Evolutionary conservation across 2,888 invertebrate species (phyloP).

Genomic region (Oxytorus armatus): DNA sequence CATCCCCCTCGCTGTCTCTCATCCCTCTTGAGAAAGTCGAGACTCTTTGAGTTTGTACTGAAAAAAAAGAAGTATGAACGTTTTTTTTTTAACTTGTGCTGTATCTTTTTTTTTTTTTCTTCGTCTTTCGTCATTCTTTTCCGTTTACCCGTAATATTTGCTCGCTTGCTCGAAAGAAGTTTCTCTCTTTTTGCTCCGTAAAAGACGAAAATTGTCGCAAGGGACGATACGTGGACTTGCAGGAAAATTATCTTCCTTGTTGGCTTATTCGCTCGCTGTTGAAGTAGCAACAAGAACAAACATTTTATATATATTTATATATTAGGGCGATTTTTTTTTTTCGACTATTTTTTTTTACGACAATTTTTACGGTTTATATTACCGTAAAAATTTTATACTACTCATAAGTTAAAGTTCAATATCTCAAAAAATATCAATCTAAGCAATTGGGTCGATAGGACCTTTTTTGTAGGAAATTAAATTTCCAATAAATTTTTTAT

Average conservation of each 20-base stretch:
- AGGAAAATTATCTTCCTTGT: slow-evolving; percentile 13
- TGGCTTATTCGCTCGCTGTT: not conserved
- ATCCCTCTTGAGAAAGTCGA: slow-evolving; percentile 14
- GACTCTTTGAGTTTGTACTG: slow-evolving; percentile 37
- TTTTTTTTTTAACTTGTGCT: slow-evolving; percentile 18
- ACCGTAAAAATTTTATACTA: too few species aligned
- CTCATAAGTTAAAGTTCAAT: too few species aligned
- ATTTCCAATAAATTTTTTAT: too few species aligned
- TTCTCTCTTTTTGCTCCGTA: not conserved
- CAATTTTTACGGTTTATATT: too few species aligned
- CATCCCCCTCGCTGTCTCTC: not conserved
- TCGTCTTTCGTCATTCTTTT: slow-evolving; percentile 5
- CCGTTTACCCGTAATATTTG: slow-evolving; percentile 20
- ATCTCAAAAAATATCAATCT: too few species aligned
- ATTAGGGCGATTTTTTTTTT: too few species aligned
- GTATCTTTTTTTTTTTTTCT: slow-evolving; percentile 13
- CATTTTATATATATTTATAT: not conserved
- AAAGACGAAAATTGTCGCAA: not conserved
- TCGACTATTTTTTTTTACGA: too few species aligned
- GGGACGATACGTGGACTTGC: not conserved
- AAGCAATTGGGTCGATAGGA: too few species aligned
- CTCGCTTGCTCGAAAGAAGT: slow-evolving; percentile 1
- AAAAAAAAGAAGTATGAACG: slow-evolving; percentile 2
- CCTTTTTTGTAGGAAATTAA: too few species aligned
- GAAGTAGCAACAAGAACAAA: slow-evolving; percentile 14